Evolutionary conservation across 2,888 invertebrate genomes (phyloP), one percentile per base, ranked within the genome.

Genomic region (Baccha elongata): DNA sequence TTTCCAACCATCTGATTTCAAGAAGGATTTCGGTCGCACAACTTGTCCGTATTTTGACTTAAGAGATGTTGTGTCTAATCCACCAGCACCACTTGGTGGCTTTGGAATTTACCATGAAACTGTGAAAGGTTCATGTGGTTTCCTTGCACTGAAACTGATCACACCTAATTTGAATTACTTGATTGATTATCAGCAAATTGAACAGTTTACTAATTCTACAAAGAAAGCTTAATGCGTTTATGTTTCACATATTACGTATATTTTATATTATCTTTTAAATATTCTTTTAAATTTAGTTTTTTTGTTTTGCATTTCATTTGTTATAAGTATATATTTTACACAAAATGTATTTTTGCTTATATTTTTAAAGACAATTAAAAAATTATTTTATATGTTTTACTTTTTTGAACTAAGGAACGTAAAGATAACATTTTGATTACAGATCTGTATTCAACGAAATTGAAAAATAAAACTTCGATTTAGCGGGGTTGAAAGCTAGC

Each of bases 11-110:
- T 37, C 37, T 13, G 13, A 5, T 8, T 1, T 55, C 1, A 21
- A 32, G 2, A 5, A 7, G n/a, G 60, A 60, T 6, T 11, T 60
- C 1, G 60, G 60, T n/a, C 17, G 29, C 8, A 19, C 60, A 0
- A 29, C 7, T 4, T n/a, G 1, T 29, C 60, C 44, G 0, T 2
- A 29, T 0, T 17, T 60, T 29, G 60, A 44, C 7, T 19, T 26
- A 0, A 44, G 60, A 10, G 19, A 29, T 44, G 29, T 60, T 19
- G 8, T 19, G 0, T n/a, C 44, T 3, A 1, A 5, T 23, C 58
- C 58, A 10, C 58, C 60, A 8, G 7, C 60, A 60, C 60, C 60
- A 44, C 2, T 60, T 0, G 3, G 1, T n/a, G 60, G 60, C 1
- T n/a, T 44, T n/a, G 19, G 29, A 19, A 7, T 60, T 0, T 19